Conservation (phyloP, 1,140 invertebrate species). For the Platorchestia sp. region DNA sequence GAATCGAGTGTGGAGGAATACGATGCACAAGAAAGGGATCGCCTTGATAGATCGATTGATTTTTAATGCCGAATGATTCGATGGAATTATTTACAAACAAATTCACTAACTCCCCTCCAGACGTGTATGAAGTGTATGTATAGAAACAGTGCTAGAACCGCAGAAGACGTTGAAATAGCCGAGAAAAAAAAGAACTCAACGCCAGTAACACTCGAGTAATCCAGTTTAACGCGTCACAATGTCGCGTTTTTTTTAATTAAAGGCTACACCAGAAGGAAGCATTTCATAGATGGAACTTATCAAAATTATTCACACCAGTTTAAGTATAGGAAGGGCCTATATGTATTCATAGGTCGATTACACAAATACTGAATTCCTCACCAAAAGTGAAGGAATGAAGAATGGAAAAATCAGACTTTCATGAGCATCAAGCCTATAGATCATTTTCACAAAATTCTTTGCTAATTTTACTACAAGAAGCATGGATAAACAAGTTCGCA, state of each 20-base stretch:
- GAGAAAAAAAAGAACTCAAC: background rate
- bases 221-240: background rate
- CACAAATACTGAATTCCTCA: background rate
- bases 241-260: background rate
- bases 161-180: background rate
- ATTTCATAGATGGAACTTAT: background rate
- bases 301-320: background rate
- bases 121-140: background rate
- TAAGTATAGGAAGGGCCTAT: too few species aligned
- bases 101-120: background rate
- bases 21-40: background rate
- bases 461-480: too few species aligned
- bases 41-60: background rate
- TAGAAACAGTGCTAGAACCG: background rate
- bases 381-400: too few species aligned
- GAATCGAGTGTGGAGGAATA: background rate
- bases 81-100: background rate
- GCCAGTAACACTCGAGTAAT: background rate
- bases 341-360: background rate
- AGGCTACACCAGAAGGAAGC: background rate
- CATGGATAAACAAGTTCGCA: too few species aligned
- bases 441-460: too few species aligned
- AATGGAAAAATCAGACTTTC: too few species aligned
- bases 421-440: too few species aligned
- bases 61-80: background rate